Base-by-base conservation (phyloP, 2,797 vertebrate species). In the Phataginus tetradactyla region DNA sequence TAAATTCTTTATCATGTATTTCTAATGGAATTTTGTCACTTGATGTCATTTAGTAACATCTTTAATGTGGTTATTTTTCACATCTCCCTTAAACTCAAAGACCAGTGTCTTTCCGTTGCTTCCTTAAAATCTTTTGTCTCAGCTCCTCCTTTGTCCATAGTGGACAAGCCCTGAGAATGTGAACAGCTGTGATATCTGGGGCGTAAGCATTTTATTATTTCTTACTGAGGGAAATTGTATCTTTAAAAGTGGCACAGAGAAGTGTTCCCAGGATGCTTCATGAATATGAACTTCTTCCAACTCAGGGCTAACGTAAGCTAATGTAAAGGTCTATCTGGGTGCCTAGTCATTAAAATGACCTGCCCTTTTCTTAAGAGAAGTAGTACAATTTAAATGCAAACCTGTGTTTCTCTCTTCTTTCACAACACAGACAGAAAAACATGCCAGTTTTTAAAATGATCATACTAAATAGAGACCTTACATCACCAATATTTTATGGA, bases 401-500 rank as follows among this genome's bases (percentile, higher is more conserved):
- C 8, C 9, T 49, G 8, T 37, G 23, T 74, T 49, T 77, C 29
- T 84, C 59, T 96, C 84, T 69, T 63, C 66, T 53, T 64, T 37
- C 4, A 14, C 11, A 59, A 39, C 21, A 78, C 9, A 20, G 23
- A 4, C 14, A 77, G 14, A 15, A 86, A 75, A 66, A 4, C 37
- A 77, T 18, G 18, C 9, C 7, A 53, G 32, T 49, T 55, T 80
- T 74, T 55, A 37, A 93, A 91, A 74, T 64, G 4, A 87, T 69
- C 23, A 11, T 78, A 53, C 81, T 17, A 79, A 72, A 90, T 12
- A 39, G 0, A 83, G 34, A 81, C 18, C 18, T 90, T 75, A 90
- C 37, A 63, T 84, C 18, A 21, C 66, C 59, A 92, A 37, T 75
- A 90, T 95, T 91, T 92, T 94, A 57, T 34, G 37, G 45, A 37